phyloP scores from a whole-genome alignment of 2,888 invertebrate genomes.

The Rhagonycha lutea region DNA sequence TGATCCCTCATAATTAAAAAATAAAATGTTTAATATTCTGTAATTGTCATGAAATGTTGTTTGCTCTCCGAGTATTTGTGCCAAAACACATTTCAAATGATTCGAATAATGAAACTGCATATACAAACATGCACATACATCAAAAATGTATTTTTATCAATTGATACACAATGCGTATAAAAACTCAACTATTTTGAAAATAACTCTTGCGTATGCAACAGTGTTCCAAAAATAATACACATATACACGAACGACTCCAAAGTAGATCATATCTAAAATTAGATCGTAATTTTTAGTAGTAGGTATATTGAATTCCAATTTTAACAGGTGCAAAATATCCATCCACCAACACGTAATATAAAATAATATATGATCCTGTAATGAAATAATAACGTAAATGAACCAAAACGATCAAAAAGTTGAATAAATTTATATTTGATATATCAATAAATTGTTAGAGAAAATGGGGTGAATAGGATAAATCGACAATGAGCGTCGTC shows the following conservation, averaged over 20 bases:
- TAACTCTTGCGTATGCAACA: constrained; percentile 23
- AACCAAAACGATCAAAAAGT: constrained; percentile 27
- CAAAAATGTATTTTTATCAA: constrained; percentile 14
- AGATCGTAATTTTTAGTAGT: constrained; percentile 1
- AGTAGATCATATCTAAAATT: constrained; percentile 23
- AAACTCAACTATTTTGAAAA: constrained; percentile 20
- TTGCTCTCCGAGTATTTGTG: background rate
- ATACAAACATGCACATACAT: background rate
- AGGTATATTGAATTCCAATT: background rate
- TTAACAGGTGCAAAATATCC: background rate
- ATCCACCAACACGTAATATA: background rate
- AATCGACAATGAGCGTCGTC: constrained; percentile 29
- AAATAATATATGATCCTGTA: background rate
- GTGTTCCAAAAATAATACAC: constrained; percentile 22
- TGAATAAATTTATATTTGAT: constrained; percentile 17
- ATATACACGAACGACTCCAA: background rate
- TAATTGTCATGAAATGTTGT: background rate
- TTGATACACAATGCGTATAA: constrained; percentile 24
- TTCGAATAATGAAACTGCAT: background rate
- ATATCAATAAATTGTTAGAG: constrained; percentile 27
- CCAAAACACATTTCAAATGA: background rate
- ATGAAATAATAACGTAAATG: constrained; percentile 20
- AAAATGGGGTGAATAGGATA: constrained; percentile 20
- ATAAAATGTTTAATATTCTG: too few species aligned
- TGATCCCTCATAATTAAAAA: too few species aligned